A percentile compares a stretch with the other conserved stretches of the same genome.
These are phyloP conservation scores for Stomatorhinus ivindoensis DNA, from an alignment of 2,113 vertebrate genomes.

Conservation along the genomic window DNA sequence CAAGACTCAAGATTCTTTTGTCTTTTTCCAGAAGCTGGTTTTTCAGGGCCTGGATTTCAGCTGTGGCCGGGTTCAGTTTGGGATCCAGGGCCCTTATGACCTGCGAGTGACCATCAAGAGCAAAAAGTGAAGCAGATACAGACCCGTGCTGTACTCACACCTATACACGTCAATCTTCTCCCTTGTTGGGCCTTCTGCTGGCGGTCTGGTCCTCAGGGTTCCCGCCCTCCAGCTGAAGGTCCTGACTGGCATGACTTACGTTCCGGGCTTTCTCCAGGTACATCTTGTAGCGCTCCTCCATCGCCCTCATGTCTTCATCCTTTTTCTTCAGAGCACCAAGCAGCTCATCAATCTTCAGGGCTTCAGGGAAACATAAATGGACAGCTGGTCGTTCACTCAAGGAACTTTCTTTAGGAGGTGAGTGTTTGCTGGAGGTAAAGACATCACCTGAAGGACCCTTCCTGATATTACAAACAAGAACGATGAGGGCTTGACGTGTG, in stretches of 20 bases:
- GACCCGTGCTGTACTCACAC: neutral
- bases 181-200: neutral
- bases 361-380: conserved; percentile 46
- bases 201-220: neutral
- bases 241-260: conserved; percentile 58
- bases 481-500: neutral
- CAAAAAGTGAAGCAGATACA: neutral
- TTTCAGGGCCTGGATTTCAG: conserved; percentile 86
- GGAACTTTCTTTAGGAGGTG: neutral
- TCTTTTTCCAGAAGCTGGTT: conserved; percentile 81
- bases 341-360: conserved; percentile 79
- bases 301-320: conserved; percentile 95
- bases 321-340: conserved; percentile 90
- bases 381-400: neutral
- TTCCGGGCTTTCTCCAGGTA: conserved; percentile 95
- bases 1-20: conserved; percentile 75
- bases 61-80: conserved; percentile 88
- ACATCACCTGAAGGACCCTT: neutral
- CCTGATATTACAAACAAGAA: neutral
- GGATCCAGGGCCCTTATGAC: conserved; percentile 94
- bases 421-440: neutral
- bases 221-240: neutral
- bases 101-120: conserved; percentile 44
- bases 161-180: neutral
- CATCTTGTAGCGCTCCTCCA: conserved; percentile 98